Percentiles rank a stretch among this genome's conserved stretches.
Conservation (phyloP, 2,797 vertebrate species). For the Eidolon dupreanum region DNA sequence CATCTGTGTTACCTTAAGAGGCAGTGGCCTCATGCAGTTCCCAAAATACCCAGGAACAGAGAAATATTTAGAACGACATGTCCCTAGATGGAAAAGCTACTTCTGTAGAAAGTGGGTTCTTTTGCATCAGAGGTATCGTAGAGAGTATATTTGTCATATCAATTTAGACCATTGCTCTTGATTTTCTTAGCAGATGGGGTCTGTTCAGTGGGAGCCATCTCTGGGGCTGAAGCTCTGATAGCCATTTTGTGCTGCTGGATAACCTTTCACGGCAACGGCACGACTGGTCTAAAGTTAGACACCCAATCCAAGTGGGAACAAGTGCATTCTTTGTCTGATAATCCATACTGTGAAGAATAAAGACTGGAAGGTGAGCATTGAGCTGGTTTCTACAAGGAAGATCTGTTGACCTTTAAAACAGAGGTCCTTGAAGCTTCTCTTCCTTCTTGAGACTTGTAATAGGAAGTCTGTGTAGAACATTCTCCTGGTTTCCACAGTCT, state of each 20-base stretch:
- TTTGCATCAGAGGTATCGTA: constrained; percentile 3
- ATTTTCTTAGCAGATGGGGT: constrained; percentile 16
- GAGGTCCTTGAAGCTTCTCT: not conserved
- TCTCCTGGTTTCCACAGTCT: not conserved
- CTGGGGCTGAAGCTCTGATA: not conserved
- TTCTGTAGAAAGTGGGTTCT: constrained; percentile 24
- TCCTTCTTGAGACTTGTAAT: not conserved
- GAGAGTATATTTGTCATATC: constrained; percentile 5
- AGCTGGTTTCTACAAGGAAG: not conserved
- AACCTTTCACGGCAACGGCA: not conserved
- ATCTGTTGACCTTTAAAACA: not conserved
- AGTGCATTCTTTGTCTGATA: not conserved
- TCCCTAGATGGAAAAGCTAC: constrained; percentile 12
- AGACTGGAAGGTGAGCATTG: not conserved
- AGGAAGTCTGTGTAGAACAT: not conserved
- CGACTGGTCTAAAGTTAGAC: not conserved
- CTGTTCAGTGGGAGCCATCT: not conserved
- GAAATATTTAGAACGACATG: constrained; percentile 38
- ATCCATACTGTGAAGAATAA: not conserved
- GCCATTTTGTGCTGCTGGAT: not conserved
- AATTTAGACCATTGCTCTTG: not conserved
- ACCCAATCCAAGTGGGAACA: not conserved
- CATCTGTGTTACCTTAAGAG: constrained; percentile 43
- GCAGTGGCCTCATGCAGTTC: constrained; percentile 26
- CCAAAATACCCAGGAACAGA: constrained; percentile 49